Base-by-base conservation (phyloP, 2,888 invertebrate species). In the Tetanocera ferruginea region DNA sequence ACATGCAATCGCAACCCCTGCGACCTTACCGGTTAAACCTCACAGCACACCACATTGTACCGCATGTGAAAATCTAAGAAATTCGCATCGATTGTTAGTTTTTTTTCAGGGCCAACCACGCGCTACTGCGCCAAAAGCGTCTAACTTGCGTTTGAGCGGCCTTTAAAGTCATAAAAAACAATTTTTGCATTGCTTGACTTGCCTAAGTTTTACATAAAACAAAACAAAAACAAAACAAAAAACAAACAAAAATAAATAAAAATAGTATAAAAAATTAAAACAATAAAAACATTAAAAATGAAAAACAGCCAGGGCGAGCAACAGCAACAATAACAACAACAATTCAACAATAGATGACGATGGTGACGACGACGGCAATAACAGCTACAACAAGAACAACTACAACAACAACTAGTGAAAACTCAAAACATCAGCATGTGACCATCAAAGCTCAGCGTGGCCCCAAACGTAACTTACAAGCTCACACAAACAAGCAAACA, bases 371-470 rank as follows among this genome's bases (percentile, higher is more conserved):
- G 9, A 14, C 6, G 14, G 0, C 60, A 60, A 9, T 28, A 60
- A 19, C 5, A 60, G 28, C 60, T 28, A 19, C 67, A 6, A 67
- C 19, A 66, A 66, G 17, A 43, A 66, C 19, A n/a, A 37, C 67
- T 23, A 66, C 28, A 17, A 23, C n/a, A 23, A 25, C 62, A 62
- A 19, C 43, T 8, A 71, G 51, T 34, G 31, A 31, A 71, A 71
- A 71, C 19, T 71, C 71, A 52, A 51, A 75, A 66, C 74, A 52
- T 66, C 74, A 60, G 76, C 76, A 64, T 51, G 76, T 66, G 71
- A 72, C 76, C 76, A 64, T 52, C 76, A 64, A 64, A 71, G 71
- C 66, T 64, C 71, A 76, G 71, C 76, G 14, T 62, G 64, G 52
- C 49, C 19, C 34, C 71, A 28, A 66, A 34, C 11, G 51, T 11